Percentiles rank a stretch among this genome's conserved stretches.
Conservation (phyloP, 2,113 vertebrate genomes). For the Sorex fumeus region DNA sequence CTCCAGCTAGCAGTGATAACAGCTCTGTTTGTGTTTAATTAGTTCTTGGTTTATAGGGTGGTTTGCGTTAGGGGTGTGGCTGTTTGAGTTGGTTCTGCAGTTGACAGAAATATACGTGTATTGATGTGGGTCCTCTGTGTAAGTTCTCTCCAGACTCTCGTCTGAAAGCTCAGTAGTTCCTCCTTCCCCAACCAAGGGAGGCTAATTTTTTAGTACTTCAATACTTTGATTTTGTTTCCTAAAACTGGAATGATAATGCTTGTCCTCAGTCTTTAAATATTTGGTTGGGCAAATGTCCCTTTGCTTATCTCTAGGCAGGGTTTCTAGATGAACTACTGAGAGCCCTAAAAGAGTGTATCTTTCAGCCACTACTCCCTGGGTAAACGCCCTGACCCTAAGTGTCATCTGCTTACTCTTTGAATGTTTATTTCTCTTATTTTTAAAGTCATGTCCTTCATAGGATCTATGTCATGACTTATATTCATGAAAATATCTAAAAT, state of each 20-base stretch:
- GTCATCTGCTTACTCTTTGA: constrained; percentile 67
- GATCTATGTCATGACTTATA: constrained; percentile 80
- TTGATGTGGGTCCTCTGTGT: constrained; percentile 54
- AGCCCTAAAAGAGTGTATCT: background rate
- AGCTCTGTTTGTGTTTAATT: constrained; percentile 82
- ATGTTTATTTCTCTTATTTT: constrained; percentile 82
- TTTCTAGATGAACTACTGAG: fast-evolving
- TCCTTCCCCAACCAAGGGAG: background rate
- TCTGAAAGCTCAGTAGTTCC: constrained; percentile 47
- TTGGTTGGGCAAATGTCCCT: background rate
- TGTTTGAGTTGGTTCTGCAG: constrained; percentile 74
- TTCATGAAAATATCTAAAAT: constrained; percentile 80
- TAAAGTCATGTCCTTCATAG: constrained; percentile 76
- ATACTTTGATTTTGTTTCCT: background rate
- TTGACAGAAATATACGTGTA: constrained; percentile 79
- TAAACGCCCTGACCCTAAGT: constrained; percentile 48
- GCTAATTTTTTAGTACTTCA: background rate
- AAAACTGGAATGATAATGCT: background rate
- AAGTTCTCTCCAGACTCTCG: background rate
- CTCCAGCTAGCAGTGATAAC: constrained; percentile 74
- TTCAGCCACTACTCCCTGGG: background rate
- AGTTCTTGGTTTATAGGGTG: constrained; percentile 75
- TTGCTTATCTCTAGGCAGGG: background rate
- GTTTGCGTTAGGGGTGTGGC: constrained; percentile 77
- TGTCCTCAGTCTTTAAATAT: background rate